Conservation (phyloP, 2,113 vertebrate genomes). For the Mystacornis crossleyi region DNA sequence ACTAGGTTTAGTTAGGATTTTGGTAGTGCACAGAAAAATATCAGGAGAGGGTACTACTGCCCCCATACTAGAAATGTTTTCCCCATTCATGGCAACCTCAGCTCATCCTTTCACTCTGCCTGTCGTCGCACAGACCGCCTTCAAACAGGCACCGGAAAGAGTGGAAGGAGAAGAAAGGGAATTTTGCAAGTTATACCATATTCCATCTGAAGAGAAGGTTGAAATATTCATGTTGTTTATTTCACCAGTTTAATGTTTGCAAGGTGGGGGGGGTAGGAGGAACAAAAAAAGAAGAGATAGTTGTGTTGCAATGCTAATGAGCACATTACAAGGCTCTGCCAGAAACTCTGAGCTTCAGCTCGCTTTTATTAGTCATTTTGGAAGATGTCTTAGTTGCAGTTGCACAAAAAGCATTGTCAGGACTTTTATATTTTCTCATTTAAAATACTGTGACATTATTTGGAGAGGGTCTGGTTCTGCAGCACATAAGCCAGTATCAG, state of each 20-base stretch:
- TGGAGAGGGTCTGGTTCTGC: background rate
- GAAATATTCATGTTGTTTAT: background rate
- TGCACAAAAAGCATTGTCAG: conserved; percentile 47
- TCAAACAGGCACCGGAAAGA: background rate
- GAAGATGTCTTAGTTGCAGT: conserved; percentile 55
- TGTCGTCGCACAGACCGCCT: background rate
- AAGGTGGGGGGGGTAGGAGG: background rate
- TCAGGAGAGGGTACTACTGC: background rate
- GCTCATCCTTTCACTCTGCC: background rate
- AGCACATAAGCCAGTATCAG: conserved; percentile 31
- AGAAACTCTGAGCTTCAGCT: background rate
- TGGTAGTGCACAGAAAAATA: background rate
- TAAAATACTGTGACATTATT: conserved; percentile 39
- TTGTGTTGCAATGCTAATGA: conserved; percentile 28
- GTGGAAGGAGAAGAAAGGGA: background rate
- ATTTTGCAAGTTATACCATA: background rate
- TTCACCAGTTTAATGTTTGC: background rate
- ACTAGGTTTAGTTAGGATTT: rapidly evolving
- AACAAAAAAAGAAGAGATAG: background rate
- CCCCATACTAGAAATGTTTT: background rate
- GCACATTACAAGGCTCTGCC: background rate
- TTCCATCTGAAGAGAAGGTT: background rate
- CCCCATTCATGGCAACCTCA: too few relatives aligned
- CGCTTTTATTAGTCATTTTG: conserved; percentile 24
- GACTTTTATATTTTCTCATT: conserved; percentile 53